Evolutionary conservation across 2,113 vertebrate genomes (phyloP), one percentile per base, ranked within the genome.

Genomic region (Perccottus glenii): DNA sequence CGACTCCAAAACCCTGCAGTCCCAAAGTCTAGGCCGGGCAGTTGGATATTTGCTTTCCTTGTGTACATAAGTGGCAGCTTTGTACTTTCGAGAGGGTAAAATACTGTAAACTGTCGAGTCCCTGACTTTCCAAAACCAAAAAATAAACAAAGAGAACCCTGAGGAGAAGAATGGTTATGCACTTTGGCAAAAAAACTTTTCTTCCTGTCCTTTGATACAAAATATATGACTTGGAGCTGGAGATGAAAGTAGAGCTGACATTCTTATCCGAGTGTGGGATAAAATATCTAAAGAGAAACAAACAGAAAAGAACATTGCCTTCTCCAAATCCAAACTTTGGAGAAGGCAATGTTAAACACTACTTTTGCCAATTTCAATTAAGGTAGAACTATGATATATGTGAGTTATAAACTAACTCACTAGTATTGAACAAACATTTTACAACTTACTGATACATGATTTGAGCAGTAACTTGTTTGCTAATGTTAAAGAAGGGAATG

Each of bases 71-170:
- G n/a, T 36, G 32, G 12, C 55, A 16, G 55, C n/a, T 14, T 36
- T 27, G 19, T 74, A 19, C 56, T 42, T 67, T 9, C 5, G 16
- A 35, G 12, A 42, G 52, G 16, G 5, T 55, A 45, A 64, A 58
- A 16, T 5, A 45, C 1, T 35, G 1, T 36, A 16, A 52, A 5
- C 35, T 35, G 12, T n/a, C 42, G 11, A 7, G 32, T 44, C 3
- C 43, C 12, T 33, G 8, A 7, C 12, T 35, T 19, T 51, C 32
- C 33, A 4, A 32, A 36, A 35, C 51, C 5, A 11, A 35, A 51
- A 27, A 56, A 5, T 7, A 10, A 38, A 15, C 35, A 56, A 15
- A 40, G 10, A 19, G 9, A 11, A 42, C 19, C 4, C 14, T 15
- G 16, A 11, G 10, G 32, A 9, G 40, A 43, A 58, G 9, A 58